A percentile compares a stretch with the other conserved stretches of the same genome.
These are phyloP conservation scores for Bellardia bayeri DNA, from an alignment of 2,888 invertebrate genomes.

Conservation along the genomic window DNA sequence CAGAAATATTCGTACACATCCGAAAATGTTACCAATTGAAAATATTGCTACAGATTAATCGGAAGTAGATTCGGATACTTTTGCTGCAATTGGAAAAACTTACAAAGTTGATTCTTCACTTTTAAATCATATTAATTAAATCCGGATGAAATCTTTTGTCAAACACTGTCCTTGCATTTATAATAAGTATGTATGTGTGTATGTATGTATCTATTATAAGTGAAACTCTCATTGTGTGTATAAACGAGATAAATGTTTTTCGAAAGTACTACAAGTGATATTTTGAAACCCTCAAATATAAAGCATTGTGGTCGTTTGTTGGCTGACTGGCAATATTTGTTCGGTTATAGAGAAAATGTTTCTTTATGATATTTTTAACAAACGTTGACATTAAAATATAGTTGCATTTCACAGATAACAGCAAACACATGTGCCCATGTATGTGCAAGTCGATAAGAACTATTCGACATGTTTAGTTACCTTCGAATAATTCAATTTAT, in stretches of 20 bases:
- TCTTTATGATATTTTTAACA: constrained; percentile 82
- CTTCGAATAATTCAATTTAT: no score
- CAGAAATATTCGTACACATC: no score
- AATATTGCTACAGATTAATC: no score
- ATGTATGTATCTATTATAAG: no score
- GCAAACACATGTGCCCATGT: constrained; percentile 74
- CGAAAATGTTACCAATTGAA: no score
- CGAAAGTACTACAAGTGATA: constrained; percentile 23
- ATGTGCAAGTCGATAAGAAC: no score
- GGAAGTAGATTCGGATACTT: no score
- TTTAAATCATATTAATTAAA: no score
- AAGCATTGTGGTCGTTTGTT: constrained; percentile 51
- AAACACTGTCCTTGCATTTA: not conserved
- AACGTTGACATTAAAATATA: constrained; percentile 83
- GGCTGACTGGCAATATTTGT: constrained; percentile 60
- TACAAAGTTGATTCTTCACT: no score
- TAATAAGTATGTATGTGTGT: no score
- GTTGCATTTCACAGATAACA: constrained; percentile 81
- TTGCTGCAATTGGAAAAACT: no score
- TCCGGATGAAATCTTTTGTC: not conserved
- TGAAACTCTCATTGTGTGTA: not conserved
- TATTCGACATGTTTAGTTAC: no score
- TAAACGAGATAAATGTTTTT: constrained; percentile 24
- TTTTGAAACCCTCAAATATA: constrained; percentile 9
- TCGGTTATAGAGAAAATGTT: constrained; percentile 69